Percentiles rank a stretch among this genome's conserved stretches.
phyloP scores from a whole-genome alignment of 2,888 invertebrate species.

The Parelbella ahira region DNA sequence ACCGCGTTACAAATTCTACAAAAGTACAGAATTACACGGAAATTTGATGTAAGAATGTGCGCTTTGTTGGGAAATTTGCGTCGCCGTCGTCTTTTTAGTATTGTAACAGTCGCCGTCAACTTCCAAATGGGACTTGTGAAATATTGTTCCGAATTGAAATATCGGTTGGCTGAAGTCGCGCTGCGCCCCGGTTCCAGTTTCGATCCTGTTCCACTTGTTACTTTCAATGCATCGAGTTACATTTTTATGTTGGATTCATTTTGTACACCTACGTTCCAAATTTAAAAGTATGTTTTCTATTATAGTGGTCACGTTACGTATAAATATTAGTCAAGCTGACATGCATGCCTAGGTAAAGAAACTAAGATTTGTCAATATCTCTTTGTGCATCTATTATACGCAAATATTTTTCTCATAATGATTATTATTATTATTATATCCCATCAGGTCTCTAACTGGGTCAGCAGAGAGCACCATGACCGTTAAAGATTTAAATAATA shows the following conservation, averaged over 20 bases:
- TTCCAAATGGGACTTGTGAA: constrained; percentile 23
- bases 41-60: constrained; percentile 20
- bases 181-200: constrained; percentile 16
- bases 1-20: constrained; percentile 14
- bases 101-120: constrained; percentile 23
- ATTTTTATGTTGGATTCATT: background rate
- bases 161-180: constrained; percentile 16
- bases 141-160: constrained; percentile 21
- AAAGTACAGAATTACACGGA: too few relatives aligned
- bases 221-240: background rate
- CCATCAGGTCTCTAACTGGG: too few relatives aligned
- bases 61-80: constrained; percentile 22
- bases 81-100: constrained; percentile 19
- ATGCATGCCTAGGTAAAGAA: too few relatives aligned
- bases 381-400: too few relatives aligned
- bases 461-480: too few relatives aligned
- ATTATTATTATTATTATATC: too few relatives aligned
- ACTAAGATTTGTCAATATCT: too few relatives aligned
- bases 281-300: background rate
- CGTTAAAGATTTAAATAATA: too few relatives aligned
- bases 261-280: too few relatives aligned
- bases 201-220: constrained; percentile 13
- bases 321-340: too few relatives aligned
- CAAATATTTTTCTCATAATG: too few relatives aligned
- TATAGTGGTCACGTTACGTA: too few relatives aligned